Conservation (phyloP, 2,113 vertebrate genomes). For the Perognathus longimembris region DNA sequence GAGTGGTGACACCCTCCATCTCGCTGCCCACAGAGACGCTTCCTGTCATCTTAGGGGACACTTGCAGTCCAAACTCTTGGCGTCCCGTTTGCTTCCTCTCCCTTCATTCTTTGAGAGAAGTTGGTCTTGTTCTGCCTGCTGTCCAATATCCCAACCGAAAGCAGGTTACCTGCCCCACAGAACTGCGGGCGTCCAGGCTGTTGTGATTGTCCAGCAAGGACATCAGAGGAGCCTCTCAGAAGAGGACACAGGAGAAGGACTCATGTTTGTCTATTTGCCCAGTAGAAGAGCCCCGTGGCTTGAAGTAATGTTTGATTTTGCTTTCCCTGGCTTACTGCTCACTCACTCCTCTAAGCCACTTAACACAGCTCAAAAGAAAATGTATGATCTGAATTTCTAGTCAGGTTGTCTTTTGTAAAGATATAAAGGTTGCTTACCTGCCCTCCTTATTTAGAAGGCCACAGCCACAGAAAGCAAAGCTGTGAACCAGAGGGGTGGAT, state of each 20-base stretch:
- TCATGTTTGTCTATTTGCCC: neutral
- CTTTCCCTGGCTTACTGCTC: slow-evolving; percentile 35
- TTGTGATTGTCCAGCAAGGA: neutral
- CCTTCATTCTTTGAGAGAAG: slow-evolving; percentile 45
- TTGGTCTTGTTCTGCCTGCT: neutral
- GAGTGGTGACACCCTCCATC: slow-evolving; percentile 13
- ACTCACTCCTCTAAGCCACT: slow-evolving; percentile 24
- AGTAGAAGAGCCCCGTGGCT: neutral
- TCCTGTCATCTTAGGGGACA: neutral
- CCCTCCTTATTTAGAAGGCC: neutral
- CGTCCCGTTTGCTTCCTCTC: neutral
- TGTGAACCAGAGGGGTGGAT: slow-evolving; percentile 61
- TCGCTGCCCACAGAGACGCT: neutral
- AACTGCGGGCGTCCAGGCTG: neutral
- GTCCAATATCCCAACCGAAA: neutral
- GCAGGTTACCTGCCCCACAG: neutral
- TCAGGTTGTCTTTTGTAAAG: neutral
- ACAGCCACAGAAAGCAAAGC: slow-evolving; percentile 27
- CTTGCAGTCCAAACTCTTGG: neutral
- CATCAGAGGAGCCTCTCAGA: neutral
- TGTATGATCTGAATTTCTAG: neutral
- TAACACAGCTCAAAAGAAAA: slow-evolving; percentile 50
- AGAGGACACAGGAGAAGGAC: neutral
- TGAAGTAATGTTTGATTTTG: slow-evolving; percentile 57
- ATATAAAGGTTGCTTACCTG: neutral